Percentiles rank a stretch among this genome's conserved stretches.
Conservation (phyloP, 2,113 vertebrate species). For the Phylloscopus trochiloides region DNA sequence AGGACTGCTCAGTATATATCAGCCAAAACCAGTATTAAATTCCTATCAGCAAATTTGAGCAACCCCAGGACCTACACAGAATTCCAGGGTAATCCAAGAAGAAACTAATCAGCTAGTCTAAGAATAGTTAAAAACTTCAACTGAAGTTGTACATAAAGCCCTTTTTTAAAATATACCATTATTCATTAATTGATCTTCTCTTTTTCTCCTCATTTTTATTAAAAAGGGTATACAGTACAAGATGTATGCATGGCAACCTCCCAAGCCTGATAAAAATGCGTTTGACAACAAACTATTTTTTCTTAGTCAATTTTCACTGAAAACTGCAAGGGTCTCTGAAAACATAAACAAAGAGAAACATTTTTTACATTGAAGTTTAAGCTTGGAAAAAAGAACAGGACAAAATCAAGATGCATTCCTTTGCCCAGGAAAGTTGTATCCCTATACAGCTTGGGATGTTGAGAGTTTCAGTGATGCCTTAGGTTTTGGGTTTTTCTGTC, state of each 20-base stretch:
- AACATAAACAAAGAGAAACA: not conserved
- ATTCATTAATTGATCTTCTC: not conserved
- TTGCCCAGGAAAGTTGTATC: not conserved
- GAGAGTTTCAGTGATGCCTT: not conserved
- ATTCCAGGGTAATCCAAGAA: not conserved
- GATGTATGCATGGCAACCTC: not conserved
- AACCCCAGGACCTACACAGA: not conserved
- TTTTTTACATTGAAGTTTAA: not conserved
- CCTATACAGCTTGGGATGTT: rapidly evolving
- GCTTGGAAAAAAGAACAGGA: not conserved
- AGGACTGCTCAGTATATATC: not conserved
- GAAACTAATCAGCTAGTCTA: not conserved
- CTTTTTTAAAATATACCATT: rapidly evolving
- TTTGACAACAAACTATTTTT: not conserved
- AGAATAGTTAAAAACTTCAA: not conserved
- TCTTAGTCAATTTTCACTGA: not conserved
- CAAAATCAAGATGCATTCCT: not conserved
- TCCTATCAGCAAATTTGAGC: not conserved
- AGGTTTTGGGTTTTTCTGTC: too few relatives aligned
- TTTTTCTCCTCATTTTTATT: not conserved
- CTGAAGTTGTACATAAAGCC: rapidly evolving
- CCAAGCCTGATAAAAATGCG: not conserved
- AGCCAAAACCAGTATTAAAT: not conserved
- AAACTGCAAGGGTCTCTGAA: not conserved
- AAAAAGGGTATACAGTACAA: not conserved